Evolutionary conservation across 2,797 vertebrate species (phyloP).

Genomic region (Hypotaenidia philippensis): DNA sequence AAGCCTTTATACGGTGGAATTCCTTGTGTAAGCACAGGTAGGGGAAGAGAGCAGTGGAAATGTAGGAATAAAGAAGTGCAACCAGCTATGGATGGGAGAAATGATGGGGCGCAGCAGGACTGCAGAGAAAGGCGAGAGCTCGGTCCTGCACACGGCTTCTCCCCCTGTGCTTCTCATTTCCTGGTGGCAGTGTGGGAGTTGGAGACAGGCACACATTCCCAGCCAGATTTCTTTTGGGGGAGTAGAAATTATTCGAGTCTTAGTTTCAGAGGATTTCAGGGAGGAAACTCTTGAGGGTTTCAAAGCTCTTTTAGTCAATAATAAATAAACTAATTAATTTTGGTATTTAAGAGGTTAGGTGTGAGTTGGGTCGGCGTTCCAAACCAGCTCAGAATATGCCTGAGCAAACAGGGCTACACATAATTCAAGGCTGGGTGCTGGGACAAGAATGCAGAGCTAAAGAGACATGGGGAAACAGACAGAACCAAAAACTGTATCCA

Average conservation of each 20-base stretch:
- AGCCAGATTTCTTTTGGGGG: neutral
- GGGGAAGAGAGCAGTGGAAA: neutral
- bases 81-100: neutral
- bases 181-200: neutral
- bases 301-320: neutral
- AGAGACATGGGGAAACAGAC: neutral
- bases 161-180: fast-evolving
- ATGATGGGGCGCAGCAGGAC: too few relatives aligned
- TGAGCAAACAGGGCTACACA: fast-evolving
- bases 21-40: neutral
- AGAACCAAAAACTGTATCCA: neutral
- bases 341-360: neutral
- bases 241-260: neutral
- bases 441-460: neutral
- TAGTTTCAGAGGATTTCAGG: neutral
- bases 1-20: neutral
- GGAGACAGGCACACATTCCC: neutral
- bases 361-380: neutral
- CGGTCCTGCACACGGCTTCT: fast-evolving
- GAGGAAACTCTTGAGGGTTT: neutral
- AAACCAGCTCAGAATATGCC: neutral
- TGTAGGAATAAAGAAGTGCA: fast-evolving
- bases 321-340: neutral
- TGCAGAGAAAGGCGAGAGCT: fast-evolving
- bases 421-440: neutral